phyloP scores from a whole-genome alignment of 2,113 vertebrate species.

The Myotis brandtii region DNA sequence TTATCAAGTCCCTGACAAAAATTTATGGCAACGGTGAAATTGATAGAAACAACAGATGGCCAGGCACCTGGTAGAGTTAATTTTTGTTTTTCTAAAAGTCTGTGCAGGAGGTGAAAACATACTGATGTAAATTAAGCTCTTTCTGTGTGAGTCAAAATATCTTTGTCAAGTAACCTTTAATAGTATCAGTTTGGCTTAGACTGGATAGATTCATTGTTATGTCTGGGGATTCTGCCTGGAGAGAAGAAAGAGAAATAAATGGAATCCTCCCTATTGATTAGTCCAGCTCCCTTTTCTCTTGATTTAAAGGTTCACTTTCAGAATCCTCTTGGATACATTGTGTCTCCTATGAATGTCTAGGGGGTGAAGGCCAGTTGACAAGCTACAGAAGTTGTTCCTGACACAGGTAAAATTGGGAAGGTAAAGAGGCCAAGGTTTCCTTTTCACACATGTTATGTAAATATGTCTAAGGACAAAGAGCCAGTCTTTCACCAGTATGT shows the following conservation, averaged over 20 bases:
- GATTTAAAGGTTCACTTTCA: constrained; percentile 81
- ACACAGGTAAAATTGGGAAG: constrained; percentile 36
- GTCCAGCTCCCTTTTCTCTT: constrained; percentile 73
- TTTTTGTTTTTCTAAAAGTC: not conserved
- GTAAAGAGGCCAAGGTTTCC: not conserved
- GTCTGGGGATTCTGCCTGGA: constrained; percentile 81
- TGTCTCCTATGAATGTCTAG: constrained; percentile 65
- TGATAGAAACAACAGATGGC: not conserved
- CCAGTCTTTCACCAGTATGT: not conserved
- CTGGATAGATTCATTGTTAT: constrained; percentile 80
- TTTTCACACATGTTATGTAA: not conserved
- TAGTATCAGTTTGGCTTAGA: constrained; percentile 58
- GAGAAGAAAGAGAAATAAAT: constrained; percentile 68
- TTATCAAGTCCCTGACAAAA: not conserved
- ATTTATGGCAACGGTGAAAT: not conserved
- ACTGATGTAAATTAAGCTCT: constrained; percentile 37
- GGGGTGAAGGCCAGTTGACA: constrained; percentile 58
- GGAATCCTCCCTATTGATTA: constrained; percentile 79
- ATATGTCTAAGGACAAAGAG: not conserved
- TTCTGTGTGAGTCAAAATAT: not conserved
- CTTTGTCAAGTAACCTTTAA: constrained; percentile 74
- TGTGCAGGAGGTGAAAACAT: constrained; percentile 24
- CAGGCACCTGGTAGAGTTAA: not conserved
- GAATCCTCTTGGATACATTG: constrained; percentile 34
- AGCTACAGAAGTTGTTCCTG: constrained; percentile 32